Percentiles rank a stretch among this genome's conserved stretches.
Conservation (phyloP, 2,888 invertebrate species). For the Morpho deidamia region DNA sequence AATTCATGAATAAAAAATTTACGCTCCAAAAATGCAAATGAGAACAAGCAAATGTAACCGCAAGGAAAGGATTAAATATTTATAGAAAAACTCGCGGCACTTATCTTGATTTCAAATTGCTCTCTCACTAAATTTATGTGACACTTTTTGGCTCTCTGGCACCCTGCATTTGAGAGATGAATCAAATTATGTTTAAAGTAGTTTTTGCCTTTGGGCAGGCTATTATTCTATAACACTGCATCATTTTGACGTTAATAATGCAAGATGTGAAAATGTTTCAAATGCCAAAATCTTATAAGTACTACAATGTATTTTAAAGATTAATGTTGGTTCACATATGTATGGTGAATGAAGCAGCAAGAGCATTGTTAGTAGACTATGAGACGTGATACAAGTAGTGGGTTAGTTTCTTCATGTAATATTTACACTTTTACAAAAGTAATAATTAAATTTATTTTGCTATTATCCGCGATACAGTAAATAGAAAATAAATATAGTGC, state of each 20-base stretch:
- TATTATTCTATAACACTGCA: slow-evolving; percentile 8
- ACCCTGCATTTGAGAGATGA: slow-evolving; percentile 14
- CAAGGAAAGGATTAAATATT: slow-evolving; percentile 19
- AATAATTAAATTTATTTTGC: no score
- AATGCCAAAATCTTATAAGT: background rate
- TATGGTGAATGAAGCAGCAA: no score
- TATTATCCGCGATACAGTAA: no score
- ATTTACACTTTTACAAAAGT: no score
- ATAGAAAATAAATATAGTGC: no score
- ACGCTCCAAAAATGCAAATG: slow-evolving; percentile 5
- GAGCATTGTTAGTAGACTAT: no score
- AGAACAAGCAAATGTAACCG: slow-evolving; percentile 10
- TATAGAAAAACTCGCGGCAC: slow-evolving; percentile 21
- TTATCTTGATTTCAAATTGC: slow-evolving; percentile 24
- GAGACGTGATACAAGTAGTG: no score
- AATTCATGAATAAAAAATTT: background rate
- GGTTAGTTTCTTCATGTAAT: no score
- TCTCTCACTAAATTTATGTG: slow-evolving; percentile 21
- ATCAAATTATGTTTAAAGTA: slow-evolving; percentile 18
- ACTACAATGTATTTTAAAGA: no score
- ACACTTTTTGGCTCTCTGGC: slow-evolving; percentile 20
- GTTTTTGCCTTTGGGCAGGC: slow-evolving; percentile 8
- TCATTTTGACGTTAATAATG: slow-evolving; percentile 3
- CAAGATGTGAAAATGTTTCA: no score
- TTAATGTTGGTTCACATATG: no score